phyloP scores from a whole-genome alignment of 2,888 invertebrate species.

The Ernsta delagoae region DNA sequence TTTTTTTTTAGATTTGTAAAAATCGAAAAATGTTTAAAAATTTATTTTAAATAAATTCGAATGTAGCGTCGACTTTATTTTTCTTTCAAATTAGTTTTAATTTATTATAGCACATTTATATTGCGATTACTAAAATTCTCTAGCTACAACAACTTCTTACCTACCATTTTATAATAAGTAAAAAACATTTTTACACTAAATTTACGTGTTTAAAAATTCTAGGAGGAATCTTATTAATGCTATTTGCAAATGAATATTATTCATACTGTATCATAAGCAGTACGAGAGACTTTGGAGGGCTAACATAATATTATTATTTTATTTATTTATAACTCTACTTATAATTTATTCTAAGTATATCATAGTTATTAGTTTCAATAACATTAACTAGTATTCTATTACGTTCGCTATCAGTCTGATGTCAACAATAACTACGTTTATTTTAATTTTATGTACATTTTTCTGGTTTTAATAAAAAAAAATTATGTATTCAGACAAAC shows the following conservation, averaged over 20 bases:
- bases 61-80: conserved; percentile 9
- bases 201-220: conserved; percentile 28
- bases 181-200: conserved; percentile 29
- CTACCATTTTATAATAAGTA: conserved; percentile 28
- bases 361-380: neutral
- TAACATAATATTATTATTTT: conserved; percentile 15
- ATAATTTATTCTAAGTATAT: conserved; percentile 8
- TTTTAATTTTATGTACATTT: conserved; percentile 20
- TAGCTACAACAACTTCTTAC: conserved; percentile 33
- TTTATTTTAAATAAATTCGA: neutral
- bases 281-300: conserved; percentile 15
- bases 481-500: too few relatives aligned
- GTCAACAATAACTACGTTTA: conserved; percentile 37
- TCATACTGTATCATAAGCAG: neutral
- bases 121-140: conserved; percentile 21
- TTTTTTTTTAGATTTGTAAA: too few relatives aligned
- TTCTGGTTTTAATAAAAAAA: neutral
- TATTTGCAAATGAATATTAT: conserved; percentile 10
- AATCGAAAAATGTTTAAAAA: too few relatives aligned
- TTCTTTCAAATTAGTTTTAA: neutral
- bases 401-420: conserved; percentile 77
- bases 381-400: conserved; percentile 45
- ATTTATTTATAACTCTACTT: conserved; percentile 9
- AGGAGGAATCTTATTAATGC: conserved; percentile 19
- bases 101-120: conserved; percentile 8